phyloP scores from a whole-genome alignment of 2,888 invertebrate species.

The Agonopterix subpropinquella region DNA sequence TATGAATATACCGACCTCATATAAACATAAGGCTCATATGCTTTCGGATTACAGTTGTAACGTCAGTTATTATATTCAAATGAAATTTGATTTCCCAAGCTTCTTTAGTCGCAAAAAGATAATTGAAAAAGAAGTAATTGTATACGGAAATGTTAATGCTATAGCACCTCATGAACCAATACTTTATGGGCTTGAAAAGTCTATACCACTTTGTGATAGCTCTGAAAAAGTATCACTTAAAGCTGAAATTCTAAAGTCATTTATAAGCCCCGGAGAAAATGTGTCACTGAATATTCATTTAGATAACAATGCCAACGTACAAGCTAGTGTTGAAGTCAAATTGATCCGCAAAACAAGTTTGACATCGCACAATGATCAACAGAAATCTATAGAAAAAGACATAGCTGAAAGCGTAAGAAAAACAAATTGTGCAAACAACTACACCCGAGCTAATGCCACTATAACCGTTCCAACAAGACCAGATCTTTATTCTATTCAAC shows the following conservation, averaged over 20 bases:
- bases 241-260: conserved; percentile 12
- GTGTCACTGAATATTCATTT: not conserved
- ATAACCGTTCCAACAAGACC: conserved; percentile 13
- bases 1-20: conserved; percentile 20
- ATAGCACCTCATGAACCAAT: conserved; percentile 8
- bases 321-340: not conserved
- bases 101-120: conserved; percentile 15
- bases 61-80: conserved; percentile 18
- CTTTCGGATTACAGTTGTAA: not conserved
- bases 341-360: not conserved
- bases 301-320: not conserved
- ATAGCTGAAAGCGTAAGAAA: not conserved
- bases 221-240: conserved; percentile 15
- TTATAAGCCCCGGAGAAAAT: conserved; percentile 12
- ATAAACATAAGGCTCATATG: conserved; percentile 10
- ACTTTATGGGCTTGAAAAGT: conserved; percentile 16
- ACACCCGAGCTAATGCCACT: not conserved
- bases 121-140: conserved; percentile 14
- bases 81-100: conserved; percentile 16
- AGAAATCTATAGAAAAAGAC: not conserved
- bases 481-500: conserved; percentile 21
- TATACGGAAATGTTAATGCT: conserved; percentile 14
- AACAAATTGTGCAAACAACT: not conserved
- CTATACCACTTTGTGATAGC: conserved; percentile 15
- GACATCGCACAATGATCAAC: not conserved